phyloP scores from a whole-genome alignment of 1,140 invertebrate genomes.

The Meteorus sp. region DNA sequence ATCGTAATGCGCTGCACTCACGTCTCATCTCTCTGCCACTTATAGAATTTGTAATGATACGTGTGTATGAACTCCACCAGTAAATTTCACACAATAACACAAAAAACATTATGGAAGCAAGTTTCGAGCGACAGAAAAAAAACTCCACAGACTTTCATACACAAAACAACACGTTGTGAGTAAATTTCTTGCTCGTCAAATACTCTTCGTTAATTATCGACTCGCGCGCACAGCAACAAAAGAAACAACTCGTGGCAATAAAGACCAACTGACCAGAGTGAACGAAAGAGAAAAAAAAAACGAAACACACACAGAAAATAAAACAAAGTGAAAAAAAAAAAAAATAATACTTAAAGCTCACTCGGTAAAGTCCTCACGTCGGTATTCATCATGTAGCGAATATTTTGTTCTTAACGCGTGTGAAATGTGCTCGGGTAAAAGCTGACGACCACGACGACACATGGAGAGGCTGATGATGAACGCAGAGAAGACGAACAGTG shows the following conservation, averaged over 20 bases:
- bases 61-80: not conserved
- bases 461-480: no score
- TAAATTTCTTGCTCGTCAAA: slow-evolving; percentile 16
- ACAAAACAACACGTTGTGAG: no score
- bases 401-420: not conserved
- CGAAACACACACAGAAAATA: no score
- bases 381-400: not conserved
- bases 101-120: no score
- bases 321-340: no score
- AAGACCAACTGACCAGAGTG: no score
- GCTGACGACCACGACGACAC: not conserved
- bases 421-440: not conserved
- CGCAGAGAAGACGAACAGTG: no score
- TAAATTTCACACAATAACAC: no score
- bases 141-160: not conserved
- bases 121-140: slow-evolving; percentile 3
- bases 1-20: no score
- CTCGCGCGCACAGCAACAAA: slow-evolving; percentile 8
- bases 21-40: not conserved
- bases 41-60: slow-evolving; percentile 3
- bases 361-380: no score
- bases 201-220: slow-evolving; percentile 15
- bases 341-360: no score
- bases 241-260: not conserved
- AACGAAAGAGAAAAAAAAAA: no score